Base-by-base conservation (phyloP, 2,888 invertebrate genomes). In the Drosophila melanosoma region DNA sequence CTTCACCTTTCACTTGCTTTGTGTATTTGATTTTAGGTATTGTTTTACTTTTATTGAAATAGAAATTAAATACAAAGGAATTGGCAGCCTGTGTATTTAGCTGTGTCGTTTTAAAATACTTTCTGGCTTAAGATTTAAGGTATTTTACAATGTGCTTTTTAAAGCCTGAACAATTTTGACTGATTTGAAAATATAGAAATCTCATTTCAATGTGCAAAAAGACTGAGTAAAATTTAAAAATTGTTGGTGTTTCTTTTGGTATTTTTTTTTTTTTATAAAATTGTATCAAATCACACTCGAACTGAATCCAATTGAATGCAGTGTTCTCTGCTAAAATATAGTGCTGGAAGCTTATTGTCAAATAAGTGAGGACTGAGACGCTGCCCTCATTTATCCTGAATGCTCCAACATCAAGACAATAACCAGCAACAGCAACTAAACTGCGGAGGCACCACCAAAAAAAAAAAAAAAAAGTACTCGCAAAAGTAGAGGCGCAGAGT, bases 1-100 rank as follows among this genome's bases (percentile, higher is more conserved):
- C 83, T 81, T 85, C 87, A 85, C 89, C 85, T 85, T 86, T 82
- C 89, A 82, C 78, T 79, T 69, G 76, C 74, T 82, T 75, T 89
- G 85, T 85, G 76, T 89, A 81, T 86, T 86, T 89, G 85, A 87
- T 89, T 89, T 89, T 86, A 71, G 83, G 89, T 86, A 83, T 87
- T 88, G 86, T 87, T 89, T 86, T 86, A 86, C 85, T 86, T 86
- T 87, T 85, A 82, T 87, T 87, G 76, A 87, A 81, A 81, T 72
- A 73, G 84, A 79, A 87, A 78, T 78, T 71, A 81, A 80, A 77
- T 63, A 74, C 70, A 77, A 81, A 81, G 64, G 48, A 82, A 72
- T 66, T 69, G 78, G 58, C 61, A 59, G 68, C 65, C 68, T 68
- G 66, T 74, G 62, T 63, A 17, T 26, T 54, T 54, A 23, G 20